Base-by-base conservation (phyloP, 1,140 invertebrate species). In the Meloidogyne chitwoodi region DNA sequence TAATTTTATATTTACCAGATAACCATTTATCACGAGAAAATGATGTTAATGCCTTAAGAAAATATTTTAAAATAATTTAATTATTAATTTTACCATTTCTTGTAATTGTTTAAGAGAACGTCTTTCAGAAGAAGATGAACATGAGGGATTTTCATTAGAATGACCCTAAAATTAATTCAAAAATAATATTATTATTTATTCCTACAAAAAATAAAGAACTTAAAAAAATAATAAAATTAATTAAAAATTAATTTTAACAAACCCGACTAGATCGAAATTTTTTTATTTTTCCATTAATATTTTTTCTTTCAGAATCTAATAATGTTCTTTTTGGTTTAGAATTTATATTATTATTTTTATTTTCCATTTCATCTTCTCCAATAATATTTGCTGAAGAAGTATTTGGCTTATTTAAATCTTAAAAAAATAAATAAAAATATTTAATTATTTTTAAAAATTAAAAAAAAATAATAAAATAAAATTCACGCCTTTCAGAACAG, bases 21-120 rank as follows among this genome's bases (percentile, higher is more conserved):
- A 78, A 29, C 85, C 85, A 87, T 68, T 86, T 86, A 65, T 84
- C 84, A 22, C 84, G 75, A 41, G 78, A 79, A 72, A 86, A 86
- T 71, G 84, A 83, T 26, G 85, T 86, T 65, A 86, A 67, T 14
- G 84, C 84, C 84, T 86, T 65, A 77, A 83, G 24, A 41, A 16
- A 19, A 26, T 65, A 74, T 16, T 61, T 68, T 76, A 0, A 64
- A 75, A 76, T 61, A 31, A n/a, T 61, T 48, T 4, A 11, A 14
- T 24, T 8, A 19, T n/a, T 66, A 29, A 31, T 64, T 62, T 63
- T 66, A 81, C 83, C 83, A 85, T 85, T 79, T 85, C 83, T 69
- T 85, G 83, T 24, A 85, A 70, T 34, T 74, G 76, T 77, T 77
- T 83, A 8, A 85, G 76, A 6, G 78, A 80, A 62, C 83, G 80